Base-by-base conservation (phyloP, 2,888 invertebrate genomes). In the Netelia fuscicornis region DNA sequence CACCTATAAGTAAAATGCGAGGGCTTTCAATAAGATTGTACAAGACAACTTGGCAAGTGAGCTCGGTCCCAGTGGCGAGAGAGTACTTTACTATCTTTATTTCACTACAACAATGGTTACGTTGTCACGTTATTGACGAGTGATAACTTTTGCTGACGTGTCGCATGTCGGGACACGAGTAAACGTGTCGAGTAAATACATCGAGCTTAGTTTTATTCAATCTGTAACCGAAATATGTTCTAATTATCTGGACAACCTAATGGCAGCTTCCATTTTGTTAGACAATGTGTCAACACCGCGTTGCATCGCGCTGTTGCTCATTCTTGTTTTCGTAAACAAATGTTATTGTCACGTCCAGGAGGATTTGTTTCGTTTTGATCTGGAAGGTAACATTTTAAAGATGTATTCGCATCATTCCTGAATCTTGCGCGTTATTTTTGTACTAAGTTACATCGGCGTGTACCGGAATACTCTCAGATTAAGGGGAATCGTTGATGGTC, bases 221-320 rank as follows among this genome's bases (percentile, higher is more conserved):
- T 2, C 9, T 9, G n/a, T 9, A 20, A 58, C 3, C 10, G 20
- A 20, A 17, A 58, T 20, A 58, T 9, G 17, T 20, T 58, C 20
- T 20, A 58, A 58, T 20, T 58, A 20, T 20, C 20, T 20, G 17
- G 20, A 37, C 62, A 23, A 71, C 17, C 64, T 76, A 86, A 87
- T 86, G 86, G 86, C 86, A 76, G 84, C 71, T 80, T 86, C 86
- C 84, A 82, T 82, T 81, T 81, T 85, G 79, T 86, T 79, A 48
- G 30, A 81, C 71, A 75, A 71, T 84, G 72, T 71, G 54, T 54
- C 78, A 44, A 56, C 44, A 65, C 42, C 42, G 17, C 80, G 74
- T 62, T 83, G 48, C 71, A 72, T 79, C 72, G 68, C 82, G 74
- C 84, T 84, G 64, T 81, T 80, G 56, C 68, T 86, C 70, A 62